Percentiles rank a stretch among this genome's conserved stretches.
Evolutionary conservation across 2,113 vertebrate genomes (phyloP).

Genomic region (Eleginops maclovinus): DNA sequence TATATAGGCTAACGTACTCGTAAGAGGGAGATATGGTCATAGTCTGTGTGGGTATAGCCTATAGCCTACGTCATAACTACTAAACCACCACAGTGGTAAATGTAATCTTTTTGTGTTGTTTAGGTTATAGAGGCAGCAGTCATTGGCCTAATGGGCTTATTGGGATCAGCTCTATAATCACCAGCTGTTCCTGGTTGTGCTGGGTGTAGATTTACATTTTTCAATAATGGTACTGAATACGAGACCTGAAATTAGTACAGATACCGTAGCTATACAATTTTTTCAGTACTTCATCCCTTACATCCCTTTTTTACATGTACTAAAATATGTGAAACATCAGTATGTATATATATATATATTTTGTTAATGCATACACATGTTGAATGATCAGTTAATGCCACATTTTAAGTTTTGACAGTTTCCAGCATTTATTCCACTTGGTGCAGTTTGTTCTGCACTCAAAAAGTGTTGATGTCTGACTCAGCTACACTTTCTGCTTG

Average conservation of each 20-base stretch:
- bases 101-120: conserved; percentile 35
- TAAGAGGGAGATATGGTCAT: not conserved
- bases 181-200: conserved; percentile 37
- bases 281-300: no score
- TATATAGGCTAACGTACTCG: not conserved
- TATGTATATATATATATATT: no score
- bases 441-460: not conserved
- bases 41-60: not conserved
- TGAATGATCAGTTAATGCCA: not conserved
- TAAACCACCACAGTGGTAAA: not conserved
- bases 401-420: not conserved
- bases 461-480: not conserved
- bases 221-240: conserved; percentile 7
- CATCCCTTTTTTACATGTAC: no score
- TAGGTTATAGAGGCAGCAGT: conserved; percentile 30
- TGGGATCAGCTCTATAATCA: conserved; percentile 70
- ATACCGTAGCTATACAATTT: not conserved
- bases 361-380: not conserved
- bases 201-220: conserved; percentile 34
- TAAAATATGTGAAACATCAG: not conserved
- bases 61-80: not conserved
- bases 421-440: not conserved
- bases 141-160: conserved; percentile 67
- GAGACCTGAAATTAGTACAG: not conserved
- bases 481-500: conserved; percentile 1